phyloP scores from a whole-genome alignment of 2,888 invertebrate species.

The Lasioglossum calceatum region DNA sequence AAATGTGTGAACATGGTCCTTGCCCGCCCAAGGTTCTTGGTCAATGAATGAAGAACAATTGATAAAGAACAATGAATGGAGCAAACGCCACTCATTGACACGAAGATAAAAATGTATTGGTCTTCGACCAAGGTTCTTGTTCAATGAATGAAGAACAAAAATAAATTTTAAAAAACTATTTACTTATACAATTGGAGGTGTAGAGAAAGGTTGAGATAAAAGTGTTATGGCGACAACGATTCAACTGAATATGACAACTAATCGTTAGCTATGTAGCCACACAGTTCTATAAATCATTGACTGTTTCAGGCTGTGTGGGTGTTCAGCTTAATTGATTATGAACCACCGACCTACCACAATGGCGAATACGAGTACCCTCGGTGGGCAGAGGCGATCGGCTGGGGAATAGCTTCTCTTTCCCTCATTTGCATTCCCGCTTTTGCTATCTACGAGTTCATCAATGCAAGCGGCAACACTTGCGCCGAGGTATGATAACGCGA shows the following conservation, averaged over 20 bases:
- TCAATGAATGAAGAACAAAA: not conserved
- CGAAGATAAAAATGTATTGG: too few relatives aligned
- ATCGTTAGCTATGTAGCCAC: not conserved
- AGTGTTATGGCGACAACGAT: not conserved
- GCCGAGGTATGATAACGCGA: conserved; percentile 87
- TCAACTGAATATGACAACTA: not conserved
- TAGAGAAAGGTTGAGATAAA: not conserved
- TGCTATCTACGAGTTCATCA: conserved; percentile 89
- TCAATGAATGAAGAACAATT: too few relatives aligned
- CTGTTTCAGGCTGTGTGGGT: conserved; percentile 91
- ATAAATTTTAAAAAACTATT: not conserved
- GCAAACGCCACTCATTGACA: too few relatives aligned
- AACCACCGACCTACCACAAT: conserved; percentile 93
- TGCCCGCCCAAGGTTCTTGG: too few relatives aligned
- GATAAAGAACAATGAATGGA: too few relatives aligned
- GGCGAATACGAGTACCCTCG: conserved; percentile 91
- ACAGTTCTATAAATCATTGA: conserved; percentile 32
- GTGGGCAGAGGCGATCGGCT: conserved; percentile 95
- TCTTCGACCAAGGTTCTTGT: too few relatives aligned
- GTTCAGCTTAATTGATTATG: conserved; percentile 94
- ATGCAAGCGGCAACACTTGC: conserved; percentile 90
- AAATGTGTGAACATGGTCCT: too few relatives aligned
- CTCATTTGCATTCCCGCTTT: conserved; percentile 94
- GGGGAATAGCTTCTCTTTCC: conserved; percentile 93
- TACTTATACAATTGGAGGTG: not conserved